Base-by-base conservation (phyloP, 92 coral and sea anemone species). In the Paragorgia papillata region DNA sequence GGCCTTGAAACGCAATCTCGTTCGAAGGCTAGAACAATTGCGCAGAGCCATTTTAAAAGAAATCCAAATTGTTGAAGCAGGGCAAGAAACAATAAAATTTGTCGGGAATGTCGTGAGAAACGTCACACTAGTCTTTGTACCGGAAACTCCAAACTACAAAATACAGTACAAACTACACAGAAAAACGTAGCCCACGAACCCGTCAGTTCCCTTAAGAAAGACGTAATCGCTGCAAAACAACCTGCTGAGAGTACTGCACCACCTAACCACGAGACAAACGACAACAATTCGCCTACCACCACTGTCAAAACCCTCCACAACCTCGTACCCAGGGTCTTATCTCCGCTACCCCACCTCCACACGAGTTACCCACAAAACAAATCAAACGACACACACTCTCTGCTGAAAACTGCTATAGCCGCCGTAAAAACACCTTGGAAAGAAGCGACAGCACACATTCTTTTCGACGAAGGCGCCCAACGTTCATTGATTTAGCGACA, bases 401-500 rank as follows among this genome's bases (percentile, higher is more conserved):
- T 58, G 7, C 24, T 60, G 21, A 60, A 73, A 62, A 73, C 85
- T 44, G 66, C 66, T 3, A 22, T 59, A 10, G 55, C 63, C 29
- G 15, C 81, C 10, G 49, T 58, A 10, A 54, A 8, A 58, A 32
- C 49, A 13, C 62, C 19, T 44, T 41, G 0, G 4, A 50, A 27
- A 0, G 15, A 14, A 18, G 51, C 57, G 41, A 55, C 31, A 34
- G 81, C 85, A 2, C 80, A 55, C 17, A 80, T 80, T 49, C 69
- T 80, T 9, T 80, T 69, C 26, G 85, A 80, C 70, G 80, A 80
- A 51, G 85, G 85, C 53, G 75, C 85, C 10, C 85, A 80, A 57
- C 85, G 85, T 35, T 80, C 85, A 18, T 80, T 80, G 74, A 26
- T 37, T 34, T 75, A 39, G 81, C n/a, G n/a, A n/a, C n/a, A n/a